A percentile compares a stretch with the other conserved stretches of the same genome.
phyloP scores from a whole-genome alignment of 2,888 invertebrate species.

The Lasioglossum oenotherae region DNA sequence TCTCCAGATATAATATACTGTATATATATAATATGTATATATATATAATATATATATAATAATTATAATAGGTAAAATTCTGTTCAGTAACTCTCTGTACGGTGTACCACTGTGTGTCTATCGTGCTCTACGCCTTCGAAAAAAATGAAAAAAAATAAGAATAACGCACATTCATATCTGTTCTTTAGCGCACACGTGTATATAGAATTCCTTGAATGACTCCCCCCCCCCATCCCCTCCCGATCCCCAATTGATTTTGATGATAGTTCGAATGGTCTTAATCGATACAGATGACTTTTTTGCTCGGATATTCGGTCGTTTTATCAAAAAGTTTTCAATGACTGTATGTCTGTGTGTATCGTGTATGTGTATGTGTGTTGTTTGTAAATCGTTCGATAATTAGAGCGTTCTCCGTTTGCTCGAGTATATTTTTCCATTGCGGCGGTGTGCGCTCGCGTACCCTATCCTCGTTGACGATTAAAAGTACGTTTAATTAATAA shows the following conservation, averaged over 20 bases:
- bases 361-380: not conserved
- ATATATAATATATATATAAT: constrained; percentile 67
- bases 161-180: constrained; percentile 26
- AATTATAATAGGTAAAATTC: constrained; percentile 79
- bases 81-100: constrained; percentile 73
- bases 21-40: constrained; percentile 57
- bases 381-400: constrained; percentile 23
- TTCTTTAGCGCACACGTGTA: constrained; percentile 1
- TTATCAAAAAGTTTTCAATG: constrained; percentile 47
- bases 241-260: not conserved
- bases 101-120: constrained; percentile 49
- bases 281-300: not conserved
- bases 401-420: constrained; percentile 33
- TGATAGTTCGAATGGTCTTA: constrained; percentile 18
- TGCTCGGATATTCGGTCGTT: constrained; percentile 20
- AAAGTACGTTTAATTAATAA: constrained; percentile 62
- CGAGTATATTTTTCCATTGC: constrained; percentile 18
- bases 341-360: not conserved
- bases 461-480: constrained; percentile 64
- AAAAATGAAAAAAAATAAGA: constrained; percentile 6
- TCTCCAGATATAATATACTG: constrained; percentile 76
- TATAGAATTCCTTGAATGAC: constrained; percentile 9
- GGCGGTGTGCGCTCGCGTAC: constrained; percentile 59
- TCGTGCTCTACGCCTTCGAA: constrained; percentile 10
- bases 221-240: not conserved